Evolutionary conservation across 2,888 invertebrate genomes (phyloP).

Genomic region (Mesoligia furuncula): DNA sequence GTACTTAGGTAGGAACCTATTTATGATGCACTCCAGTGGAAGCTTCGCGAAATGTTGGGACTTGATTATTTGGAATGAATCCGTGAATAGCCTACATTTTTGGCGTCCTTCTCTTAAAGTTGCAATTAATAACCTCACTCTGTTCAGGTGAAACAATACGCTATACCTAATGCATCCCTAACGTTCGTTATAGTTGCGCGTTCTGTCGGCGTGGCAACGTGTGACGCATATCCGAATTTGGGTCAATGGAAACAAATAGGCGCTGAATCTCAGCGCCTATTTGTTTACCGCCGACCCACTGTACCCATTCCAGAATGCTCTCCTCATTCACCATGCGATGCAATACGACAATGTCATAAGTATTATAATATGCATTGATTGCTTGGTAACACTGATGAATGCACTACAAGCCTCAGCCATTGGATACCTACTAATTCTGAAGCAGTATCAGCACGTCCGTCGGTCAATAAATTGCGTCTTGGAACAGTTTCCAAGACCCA

Average conservation of each 20-base stretch:
- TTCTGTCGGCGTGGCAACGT: slow-evolving; percentile 5
- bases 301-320: slow-evolving; percentile 59
- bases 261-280: slow-evolving; percentile 60
- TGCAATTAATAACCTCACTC: not conserved
- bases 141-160: not conserved
- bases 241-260: slow-evolving; percentile 75
- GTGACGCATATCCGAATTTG: slow-evolving; percentile 52
- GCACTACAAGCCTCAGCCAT: not conserved
- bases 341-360: slow-evolving; percentile 9
- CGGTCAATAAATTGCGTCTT: not conserved
- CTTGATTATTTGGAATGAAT: not conserved
- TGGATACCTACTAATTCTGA: not conserved
- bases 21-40: not conserved
- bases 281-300: slow-evolving; percentile 57
- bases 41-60: not conserved
- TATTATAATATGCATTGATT: slow-evolving; percentile 12
- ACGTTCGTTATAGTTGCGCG: not conserved
- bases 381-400: not conserved
- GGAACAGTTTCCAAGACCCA: no score
- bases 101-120: not conserved
- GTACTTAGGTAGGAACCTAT: not conserved
- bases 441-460: not conserved
- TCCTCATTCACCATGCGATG: slow-evolving; percentile 21
- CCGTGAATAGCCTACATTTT: not conserved
- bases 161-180: not conserved